Evolutionary conservation across 2,797 vertebrate genomes (phyloP), one percentile per base, ranked within the genome.

Genomic region (Kryptopterus vitreolus): DNA sequence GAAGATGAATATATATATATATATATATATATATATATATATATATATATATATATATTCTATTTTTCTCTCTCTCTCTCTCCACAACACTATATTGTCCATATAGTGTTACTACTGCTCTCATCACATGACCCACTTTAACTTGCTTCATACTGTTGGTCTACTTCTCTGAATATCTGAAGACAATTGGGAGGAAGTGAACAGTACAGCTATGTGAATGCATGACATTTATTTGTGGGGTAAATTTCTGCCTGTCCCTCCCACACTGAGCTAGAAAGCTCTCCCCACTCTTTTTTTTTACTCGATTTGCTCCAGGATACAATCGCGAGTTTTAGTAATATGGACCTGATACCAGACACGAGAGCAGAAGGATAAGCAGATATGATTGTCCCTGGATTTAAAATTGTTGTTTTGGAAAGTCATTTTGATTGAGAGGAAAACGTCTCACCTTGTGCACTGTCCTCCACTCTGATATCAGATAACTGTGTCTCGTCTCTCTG

Each of bases 391-490:
- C 33, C 9, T 35, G 20, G 18, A 22, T 35, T 8, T 35, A 43
- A 68, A 46, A 66, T 7, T 12, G 35, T 70, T 70, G 46, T 18
- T 22, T 22, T 9, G 26, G 35, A 31, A 70, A 68, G 24, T 48
- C 3, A 22, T 52, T 52, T 22, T 12, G 2, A n/a, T n/a, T 2
- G 11, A 71, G 48, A 72, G 20, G 12, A 53, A 70, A 58, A 66
- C 46, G n/a, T 52, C 84, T 94, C 92, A 97, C 96, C 96, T 87
- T 93, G 92, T 68, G 90, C 90, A 84, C 93, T 90, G 84, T 86
- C 92, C 84, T 91, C 93, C 86, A 96, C 92, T 83, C 91, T 95
- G 89, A 98, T 92, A 81, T 94, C 90, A 68, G 94, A 94, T 81
- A 97, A 92, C 81, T 91, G 89, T 81, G 94, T 92, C 77, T 90